Conservation (phyloP, 2,797 vertebrate genomes). For the Apogon talboti region DNA sequence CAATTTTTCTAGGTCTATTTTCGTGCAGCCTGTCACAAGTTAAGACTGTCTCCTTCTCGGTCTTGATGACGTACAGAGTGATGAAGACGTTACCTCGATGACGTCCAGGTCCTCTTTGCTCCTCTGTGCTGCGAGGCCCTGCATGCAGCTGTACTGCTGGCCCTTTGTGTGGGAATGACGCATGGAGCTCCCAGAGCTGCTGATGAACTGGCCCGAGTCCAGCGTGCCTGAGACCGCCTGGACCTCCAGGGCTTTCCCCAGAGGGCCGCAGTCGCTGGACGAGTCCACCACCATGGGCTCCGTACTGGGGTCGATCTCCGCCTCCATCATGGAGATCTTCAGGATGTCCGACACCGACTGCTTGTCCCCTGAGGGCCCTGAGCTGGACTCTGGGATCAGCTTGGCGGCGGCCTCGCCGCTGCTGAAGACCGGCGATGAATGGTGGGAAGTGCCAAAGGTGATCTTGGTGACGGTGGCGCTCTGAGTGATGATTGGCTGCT, state of each 20-base stretch:
- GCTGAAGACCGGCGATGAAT: conserved; percentile 87
- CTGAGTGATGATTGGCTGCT: conserved; percentile 94
- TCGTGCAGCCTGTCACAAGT: too few relatives aligned
- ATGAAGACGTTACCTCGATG: conserved; percentile 78
- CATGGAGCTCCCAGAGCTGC: conserved; percentile 76
- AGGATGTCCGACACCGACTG: conserved; percentile 92
- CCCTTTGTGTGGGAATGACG: conserved; percentile 70
- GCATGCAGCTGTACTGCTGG: conserved; percentile 88
- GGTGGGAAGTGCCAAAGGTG: conserved; percentile 89
- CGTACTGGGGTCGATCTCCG: conserved; percentile 91
- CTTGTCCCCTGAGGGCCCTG: conserved; percentile 83
- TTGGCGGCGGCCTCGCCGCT: conserved; percentile 87
- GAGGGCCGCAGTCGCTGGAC: conserved; percentile 84
- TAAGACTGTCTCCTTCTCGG: too few relatives aligned
- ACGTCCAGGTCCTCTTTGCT: conserved; percentile 83
- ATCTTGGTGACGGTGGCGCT: conserved; percentile 95
- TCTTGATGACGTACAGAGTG: neutral
- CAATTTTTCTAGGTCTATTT: too few relatives aligned
- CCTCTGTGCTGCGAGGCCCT: conserved; percentile 82
- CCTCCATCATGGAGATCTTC: conserved; percentile 99
- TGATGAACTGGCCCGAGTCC: conserved; percentile 81
- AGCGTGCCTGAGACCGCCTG: conserved; percentile 66
- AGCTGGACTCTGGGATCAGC: conserved; percentile 87
- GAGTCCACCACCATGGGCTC: conserved; percentile 92
- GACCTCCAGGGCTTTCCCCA: conserved; percentile 78